Evolutionary conservation across 2,797 vertebrate genomes (phyloP).

Genomic region (Brotula barbata): DNA sequence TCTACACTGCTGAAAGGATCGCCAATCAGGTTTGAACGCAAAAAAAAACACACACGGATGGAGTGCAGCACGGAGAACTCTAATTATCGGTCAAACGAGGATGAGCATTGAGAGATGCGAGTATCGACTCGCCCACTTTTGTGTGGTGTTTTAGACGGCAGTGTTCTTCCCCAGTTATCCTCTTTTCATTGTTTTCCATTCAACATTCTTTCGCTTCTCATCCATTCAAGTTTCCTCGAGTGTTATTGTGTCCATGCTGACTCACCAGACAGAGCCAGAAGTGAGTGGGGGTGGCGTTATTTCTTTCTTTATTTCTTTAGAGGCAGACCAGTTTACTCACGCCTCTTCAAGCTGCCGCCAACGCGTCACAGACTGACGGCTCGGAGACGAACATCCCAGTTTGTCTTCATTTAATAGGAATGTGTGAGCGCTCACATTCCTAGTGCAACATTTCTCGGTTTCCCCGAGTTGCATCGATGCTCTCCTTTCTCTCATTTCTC

Average conservation of each 20-base stretch:
- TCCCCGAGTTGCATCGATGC: constrained; percentile 44
- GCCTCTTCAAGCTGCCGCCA: constrained; percentile 52
- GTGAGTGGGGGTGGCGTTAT: constrained; percentile 14
- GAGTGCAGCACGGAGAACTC: constrained; percentile 16
- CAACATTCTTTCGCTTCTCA: constrained; percentile 1
- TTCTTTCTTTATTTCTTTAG: constrained; percentile 47
- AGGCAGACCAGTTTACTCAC: constrained; percentile 52
- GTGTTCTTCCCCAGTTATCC: constrained; percentile 23
- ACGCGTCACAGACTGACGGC: constrained; percentile 62
- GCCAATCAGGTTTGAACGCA: constrained; percentile 32
- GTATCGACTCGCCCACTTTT: background rate
- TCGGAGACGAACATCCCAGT: constrained; percentile 61
- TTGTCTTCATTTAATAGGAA: constrained; percentile 74
- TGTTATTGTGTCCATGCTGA: constrained; percentile 38
- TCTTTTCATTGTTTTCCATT: background rate
- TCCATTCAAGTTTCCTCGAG: constrained; percentile 43
- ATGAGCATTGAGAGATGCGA: constrained; percentile 10
- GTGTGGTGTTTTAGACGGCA: constrained; percentile 33
- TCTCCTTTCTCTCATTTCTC: constrained; percentile 52
- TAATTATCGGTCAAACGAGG: constrained; percentile 12
- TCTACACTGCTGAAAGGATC: constrained; percentile 26
- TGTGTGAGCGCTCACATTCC: constrained; percentile 29
- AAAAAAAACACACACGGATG: constrained; percentile 33
- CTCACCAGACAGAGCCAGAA: constrained; percentile 34
- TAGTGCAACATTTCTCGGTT: constrained; percentile 6